Evolutionary conservation across 1,140 invertebrate species (phyloP), one percentile per base, ranked within the genome.

Genomic region (Ylistrum balloti): DNA sequence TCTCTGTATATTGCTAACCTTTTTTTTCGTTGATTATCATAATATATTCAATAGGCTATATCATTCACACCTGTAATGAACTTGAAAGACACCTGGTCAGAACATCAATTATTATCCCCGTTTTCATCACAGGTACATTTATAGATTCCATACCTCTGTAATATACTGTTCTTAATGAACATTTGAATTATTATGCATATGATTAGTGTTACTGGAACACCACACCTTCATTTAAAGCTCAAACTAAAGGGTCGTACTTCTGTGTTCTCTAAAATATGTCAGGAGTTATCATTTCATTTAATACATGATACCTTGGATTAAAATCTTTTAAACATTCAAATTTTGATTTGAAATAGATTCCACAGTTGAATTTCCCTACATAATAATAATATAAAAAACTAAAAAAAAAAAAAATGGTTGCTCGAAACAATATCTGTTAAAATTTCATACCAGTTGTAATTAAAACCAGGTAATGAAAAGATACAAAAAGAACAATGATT

Each of bases 11-110:
- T 28, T 74, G n/a, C 17, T 74, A 0, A n/a, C 9, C n/a, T 74
- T 28, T 74, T 17, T 9, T 28, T 74, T 74, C 28, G 3, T 74
- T 13, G 1, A 17, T 45, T 9, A 45, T 45, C 41, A 15, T 17
- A 13, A 17, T 45, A 45, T 45, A 17, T 13, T 45, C 41, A 13
- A 9, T 45, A 13, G 0, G 9, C 41, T 45, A 17, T 17, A 74
- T n/a, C 56, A 74, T 74, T 74, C 56, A 74, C 56, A 74, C 56
- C 56, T 74, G 56, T 28, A 74, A 9, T 1, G 10, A 45, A 45
- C n/a, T 28, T 74, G 56, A 74, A 74, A 74, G 56, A 74, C 56
- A 74, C 56, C 56, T 74, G 56, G 56, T 74, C 56, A 74, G 56
- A 74, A 74, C n/a, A 74, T 74, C n/a, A 74, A 74, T 74, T 28